Evolutionary conservation across 1,140 invertebrate genomes (phyloP), one percentile per base, ranked within the genome.

Genomic region (Aphidius ervi): DNA sequence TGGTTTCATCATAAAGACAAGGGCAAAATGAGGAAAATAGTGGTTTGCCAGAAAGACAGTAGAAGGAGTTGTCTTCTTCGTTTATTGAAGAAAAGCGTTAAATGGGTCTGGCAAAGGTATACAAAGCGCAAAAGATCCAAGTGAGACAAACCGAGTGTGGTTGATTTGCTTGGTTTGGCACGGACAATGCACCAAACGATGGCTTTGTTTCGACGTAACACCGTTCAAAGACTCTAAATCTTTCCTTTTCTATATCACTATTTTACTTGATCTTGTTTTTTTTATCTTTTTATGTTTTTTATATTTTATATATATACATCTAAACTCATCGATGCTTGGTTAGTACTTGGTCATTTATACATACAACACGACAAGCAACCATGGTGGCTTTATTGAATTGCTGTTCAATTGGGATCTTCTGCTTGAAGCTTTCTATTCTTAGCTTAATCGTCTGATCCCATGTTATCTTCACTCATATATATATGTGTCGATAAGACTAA

Each of bases 181-280:
- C 63, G 70, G 70, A 74, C 72, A 74, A 73, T 74, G 66, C 67
- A 56, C 23, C 23, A 62, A 69, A 70, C 65, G 67, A 67, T 70
- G 68, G 72, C 71, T 74, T 74, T 74, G 72, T 74, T 70, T 73
- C 65, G 67, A 66, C 63, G 68, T 71, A 70, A 72, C 66, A 67
- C 65, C 66, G 66, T 66, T 70, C 70, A 69, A 69, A 68, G 65
- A 62, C 56, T 16, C 16, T 16, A 16, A 16, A 16, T 16, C 16
- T 16, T 16, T 16, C 16, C 16, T 16, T 16, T 16, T 16, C 16
- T 16, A 16, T 16, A 16, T 16, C 16, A 16, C 16, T 16, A 16
- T 16, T 16, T 16, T 1, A 16, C 16, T 16, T 16, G 16, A 16
- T 16, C 16, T 16, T 16, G 16, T 16, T 16, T 56, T 53, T 53